Conservation (phyloP, 2,888 invertebrate genomes). For the Pollenia amentaria region DNA sequence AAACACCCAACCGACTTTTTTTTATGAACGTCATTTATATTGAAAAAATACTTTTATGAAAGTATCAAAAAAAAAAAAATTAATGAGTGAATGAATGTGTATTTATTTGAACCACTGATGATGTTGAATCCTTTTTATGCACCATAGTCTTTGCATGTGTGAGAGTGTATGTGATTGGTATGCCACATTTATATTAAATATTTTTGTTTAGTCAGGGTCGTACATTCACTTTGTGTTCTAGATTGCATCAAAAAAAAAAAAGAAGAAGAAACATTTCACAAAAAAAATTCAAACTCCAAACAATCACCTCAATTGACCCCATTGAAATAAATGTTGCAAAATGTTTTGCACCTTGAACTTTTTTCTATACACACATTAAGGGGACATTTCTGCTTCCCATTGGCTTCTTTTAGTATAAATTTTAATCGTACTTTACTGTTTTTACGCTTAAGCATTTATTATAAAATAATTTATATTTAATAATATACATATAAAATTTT, state of each 20-base stretch:
- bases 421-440: constrained; percentile 27
- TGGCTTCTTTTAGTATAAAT: background rate
- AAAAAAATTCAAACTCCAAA: constrained; percentile 6
- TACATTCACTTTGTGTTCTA: constrained; percentile 64
- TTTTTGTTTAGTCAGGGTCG: constrained; percentile 67
- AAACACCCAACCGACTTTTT: constrained; percentile 10
- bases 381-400: constrained; percentile 6
- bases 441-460: background rate
- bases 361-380: background rate
- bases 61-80: background rate
- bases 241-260: constrained; percentile 44
- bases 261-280: background rate
- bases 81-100: background rate
- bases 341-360: constrained; percentile 53
- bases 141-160: constrained; percentile 3
- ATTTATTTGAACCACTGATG: constrained; percentile 45
- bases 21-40: constrained; percentile 11
- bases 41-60: constrained; percentile 3
- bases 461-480: constrained; percentile 23
- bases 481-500: background rate
- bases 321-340: constrained; percentile 50
- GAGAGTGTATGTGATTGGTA: background rate
- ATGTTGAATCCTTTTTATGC: constrained; percentile 38
- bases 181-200: too few relatives aligned
- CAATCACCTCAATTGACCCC: constrained; percentile 57